Evolutionary conservation across 2,888 invertebrate species (phyloP), one percentile per base, ranked within the genome.

Genomic region (Sialis fuliginosa): DNA sequence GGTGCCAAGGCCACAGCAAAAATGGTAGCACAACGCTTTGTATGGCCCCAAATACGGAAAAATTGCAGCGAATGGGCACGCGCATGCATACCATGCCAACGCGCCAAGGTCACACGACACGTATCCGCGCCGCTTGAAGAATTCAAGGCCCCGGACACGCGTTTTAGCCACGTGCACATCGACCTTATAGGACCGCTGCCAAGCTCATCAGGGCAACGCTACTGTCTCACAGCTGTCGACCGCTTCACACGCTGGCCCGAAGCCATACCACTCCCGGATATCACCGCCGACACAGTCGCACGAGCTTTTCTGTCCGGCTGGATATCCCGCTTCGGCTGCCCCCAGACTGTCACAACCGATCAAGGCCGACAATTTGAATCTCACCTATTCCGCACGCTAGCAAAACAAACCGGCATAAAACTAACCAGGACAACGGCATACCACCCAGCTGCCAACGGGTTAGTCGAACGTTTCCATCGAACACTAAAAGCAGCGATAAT

Each of bases 401-500:
- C 46, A 12, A 51, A 42, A 9, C 9, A 42, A n/a, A 35, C 50
- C 5, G 54, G 53, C n/a, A 49, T 49, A 33, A n/a, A 49, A 30
- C 48, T 40, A 31, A 39, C 46, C 5, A 46, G 45, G 9, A 53
- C 54, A 12, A 52, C 53, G 7, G 39, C 52, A 5, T 53, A 53
- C 22, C 51, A 54, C 35, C 47, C 57, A 6, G 50, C 51, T 30
- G 49, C 55, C 4, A 57, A 61, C 40, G 57, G 57, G 2, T 48
- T 54, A 47, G 51, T 60, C 5, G 57, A 61, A 46, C 39, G 56
- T 9, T 50, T 51, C 10, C 56, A 58, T 42, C 44, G 57, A 8
- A 46, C 48, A 30, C 48, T 60, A 32, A 58, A 60, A 46, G n/a
- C n/a, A n/a, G n/a, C n/a, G n/a, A n/a, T n/a, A n/a, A n/a, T n/a